These are phyloP conservation scores for Andrena flavipes DNA, from an alignment of 2,888 invertebrate genomes.

Conservation along the genomic window DNA sequence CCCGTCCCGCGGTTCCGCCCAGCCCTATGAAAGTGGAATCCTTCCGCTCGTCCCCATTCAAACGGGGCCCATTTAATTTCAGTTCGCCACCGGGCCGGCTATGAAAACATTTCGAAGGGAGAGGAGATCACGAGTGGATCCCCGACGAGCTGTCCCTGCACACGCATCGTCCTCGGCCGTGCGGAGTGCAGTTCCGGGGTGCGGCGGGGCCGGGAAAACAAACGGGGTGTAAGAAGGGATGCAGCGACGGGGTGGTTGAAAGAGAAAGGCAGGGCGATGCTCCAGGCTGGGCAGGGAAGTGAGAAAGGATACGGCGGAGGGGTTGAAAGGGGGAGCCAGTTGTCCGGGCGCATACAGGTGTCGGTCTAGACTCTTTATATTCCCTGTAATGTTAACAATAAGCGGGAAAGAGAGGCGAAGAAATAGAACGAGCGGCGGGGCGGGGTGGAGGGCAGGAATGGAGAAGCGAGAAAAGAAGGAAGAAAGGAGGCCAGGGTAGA, in stretches of 20 bases:
- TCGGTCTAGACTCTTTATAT: slow-evolving; percentile 83
- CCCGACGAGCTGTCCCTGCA: slow-evolving; percentile 46
- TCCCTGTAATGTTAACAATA: slow-evolving; percentile 43
- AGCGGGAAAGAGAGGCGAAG: slow-evolving; percentile 51
- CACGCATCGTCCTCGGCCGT: slow-evolving; percentile 28
- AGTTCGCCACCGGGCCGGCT: background rate
- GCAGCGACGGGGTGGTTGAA: slow-evolving; percentile 10
- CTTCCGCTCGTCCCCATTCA: slow-evolving; percentile 2
- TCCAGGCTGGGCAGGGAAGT: background rate
- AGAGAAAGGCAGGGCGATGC: slow-evolving; percentile 22
- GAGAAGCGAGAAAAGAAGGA: slow-evolving; percentile 68
- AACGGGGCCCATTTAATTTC: slow-evolving; percentile 22
- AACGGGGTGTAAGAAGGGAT: slow-evolving; percentile 45
- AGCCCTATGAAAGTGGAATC: background rate
- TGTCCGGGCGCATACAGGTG: slow-evolving; percentile 80
- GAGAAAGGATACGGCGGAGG: background rate
- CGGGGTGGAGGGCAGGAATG: slow-evolving; percentile 54
- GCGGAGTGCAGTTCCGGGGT: slow-evolving; percentile 68
- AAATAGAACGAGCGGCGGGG: slow-evolving; percentile 25
- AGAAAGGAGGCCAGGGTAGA: slow-evolving; percentile 43
- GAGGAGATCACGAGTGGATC: slow-evolving; percentile 34
- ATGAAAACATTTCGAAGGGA: slow-evolving; percentile 33
- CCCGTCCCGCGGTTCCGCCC: background rate
- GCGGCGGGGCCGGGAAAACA: slow-evolving; percentile 56
- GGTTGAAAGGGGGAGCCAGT: slow-evolving; percentile 48